Evolutionary conservation across 2,888 invertebrate species (phyloP), one percentile per base, ranked within the genome.

Genomic region (Scaptomyza polygonia): DNA sequence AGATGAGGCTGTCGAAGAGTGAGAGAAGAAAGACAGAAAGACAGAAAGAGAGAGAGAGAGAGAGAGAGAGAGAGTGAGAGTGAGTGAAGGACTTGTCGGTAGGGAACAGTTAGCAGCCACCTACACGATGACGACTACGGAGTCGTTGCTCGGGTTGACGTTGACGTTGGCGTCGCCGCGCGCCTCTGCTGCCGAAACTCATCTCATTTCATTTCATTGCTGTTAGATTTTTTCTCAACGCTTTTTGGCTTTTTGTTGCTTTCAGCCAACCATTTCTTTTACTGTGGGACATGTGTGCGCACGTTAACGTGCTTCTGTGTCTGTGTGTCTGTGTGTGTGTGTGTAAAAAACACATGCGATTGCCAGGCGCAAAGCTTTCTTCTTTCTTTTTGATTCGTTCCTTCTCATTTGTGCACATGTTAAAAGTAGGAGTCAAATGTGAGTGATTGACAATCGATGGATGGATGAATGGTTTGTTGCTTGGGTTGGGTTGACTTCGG

Each of bases 391-490:
- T 70, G 54, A 42, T 59, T 71, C 57, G 51, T 72, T 71, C 68
- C 52, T 58, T 88, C 87, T 87, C 86, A 75, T 73, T 89, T 87
- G 70, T 78, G 67, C 88, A 77, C 81, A 86, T 48, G 34, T 4
- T 30, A 30, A 2, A 45, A 9, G 21, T 57, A 63, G 29, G 79
- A 72, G 70, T 75, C 73, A 72, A 84, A 62, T 73, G 73, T 74
- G 49, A 49, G 49, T 77, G 86, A 89, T 89, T 89, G 89, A 89
- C 89, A 88, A 89, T 89, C 88, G 88, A 89, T 88, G 77, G 67
- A 67, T 73, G 76, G 62, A 70, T 58, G 49, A 49, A 18, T 56
- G 65, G 32, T 21, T 44, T 5, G 14, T 12, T 5, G 43, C 2
- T 16, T 47, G 9, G 21, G 8, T 9, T 34, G 39, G 21, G n/a